Evolutionary conservation across 2,797 vertebrate species (phyloP).

Genomic region (Brotula barbata): DNA sequence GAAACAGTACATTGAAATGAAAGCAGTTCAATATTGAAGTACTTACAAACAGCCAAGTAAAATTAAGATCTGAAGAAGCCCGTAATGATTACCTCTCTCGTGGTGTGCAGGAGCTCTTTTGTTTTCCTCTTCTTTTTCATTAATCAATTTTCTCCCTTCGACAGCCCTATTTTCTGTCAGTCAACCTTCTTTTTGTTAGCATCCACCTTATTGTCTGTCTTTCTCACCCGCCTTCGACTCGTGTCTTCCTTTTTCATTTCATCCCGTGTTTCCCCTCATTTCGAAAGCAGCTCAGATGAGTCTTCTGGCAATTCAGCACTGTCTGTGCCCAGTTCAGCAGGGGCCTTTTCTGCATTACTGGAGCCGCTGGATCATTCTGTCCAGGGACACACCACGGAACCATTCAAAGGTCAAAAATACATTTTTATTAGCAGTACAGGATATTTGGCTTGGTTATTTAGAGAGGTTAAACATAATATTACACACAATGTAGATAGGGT

Average conservation of each 20-base stretch:
- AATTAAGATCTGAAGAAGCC: no score
- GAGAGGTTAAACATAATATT: conserved; percentile 4
- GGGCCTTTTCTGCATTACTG: conserved; percentile 37
- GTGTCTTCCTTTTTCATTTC: not conserved
- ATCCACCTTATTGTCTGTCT: conserved; percentile 5
- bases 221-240: not conserved
- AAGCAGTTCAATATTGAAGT: not conserved
- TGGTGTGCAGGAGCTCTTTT: not conserved
- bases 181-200: not conserved
- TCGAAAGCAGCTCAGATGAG: conserved; percentile 64
- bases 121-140: not conserved
- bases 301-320: conserved; percentile 39
- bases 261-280: not conserved
- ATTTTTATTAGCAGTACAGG: not conserved
- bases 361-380: conserved; percentile 54
- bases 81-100: not conserved
- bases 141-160: not conserved
- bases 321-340: conserved; percentile 62
- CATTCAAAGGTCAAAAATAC: conserved; percentile 61
- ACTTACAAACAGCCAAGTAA: not conserved
- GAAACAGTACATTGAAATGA: not conserved
- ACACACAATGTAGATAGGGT: no score
- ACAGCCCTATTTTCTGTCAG: conserved; percentile 2
- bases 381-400: conserved; percentile 59
- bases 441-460: not conserved